Conservation (phyloP, 1,140 invertebrate species). For the Rhynchophorus ferrugineus region DNA sequence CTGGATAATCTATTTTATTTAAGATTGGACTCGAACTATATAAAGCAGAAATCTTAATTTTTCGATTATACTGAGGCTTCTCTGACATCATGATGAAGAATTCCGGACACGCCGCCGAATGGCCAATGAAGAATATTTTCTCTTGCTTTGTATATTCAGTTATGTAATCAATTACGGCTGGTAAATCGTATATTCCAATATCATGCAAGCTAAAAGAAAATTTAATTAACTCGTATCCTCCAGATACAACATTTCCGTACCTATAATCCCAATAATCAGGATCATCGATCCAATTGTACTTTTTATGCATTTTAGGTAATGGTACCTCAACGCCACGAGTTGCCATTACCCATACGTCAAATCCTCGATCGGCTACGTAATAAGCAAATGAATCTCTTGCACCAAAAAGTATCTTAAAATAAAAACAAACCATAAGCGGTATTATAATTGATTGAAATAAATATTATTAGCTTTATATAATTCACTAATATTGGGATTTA, state of each 20-base stretch:
- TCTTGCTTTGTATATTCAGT: constrained; percentile 22
- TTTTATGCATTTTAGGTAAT: constrained; percentile 46
- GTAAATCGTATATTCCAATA: constrained; percentile 49
- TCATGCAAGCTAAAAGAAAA: constrained; percentile 31
- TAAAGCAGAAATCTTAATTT: constrained; percentile 38
- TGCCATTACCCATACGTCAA: constrained; percentile 68
- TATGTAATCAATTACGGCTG: constrained; percentile 52
- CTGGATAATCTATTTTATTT: constrained; percentile 7
- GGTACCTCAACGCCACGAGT: constrained; percentile 49
- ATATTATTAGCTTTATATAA: no score
- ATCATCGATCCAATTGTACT: constrained; percentile 8
- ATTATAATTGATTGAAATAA: no score
- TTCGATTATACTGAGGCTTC: constrained; percentile 53
- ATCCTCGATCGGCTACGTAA: constrained; percentile 59
- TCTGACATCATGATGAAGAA: constrained; percentile 58
- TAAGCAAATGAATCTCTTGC: constrained; percentile 40
- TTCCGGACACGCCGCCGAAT: constrained; percentile 49
- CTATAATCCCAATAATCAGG: constrained; percentile 11
- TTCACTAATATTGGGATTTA: no score
- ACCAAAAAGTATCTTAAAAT: neutral
- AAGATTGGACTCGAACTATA: neutral
- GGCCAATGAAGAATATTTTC: constrained; percentile 29
- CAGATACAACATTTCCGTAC: neutral
- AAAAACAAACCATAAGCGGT: no score
- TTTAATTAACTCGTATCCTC: neutral